phyloP scores from a whole-genome alignment of 2,888 invertebrate species.

The Aphrophora alni region DNA sequence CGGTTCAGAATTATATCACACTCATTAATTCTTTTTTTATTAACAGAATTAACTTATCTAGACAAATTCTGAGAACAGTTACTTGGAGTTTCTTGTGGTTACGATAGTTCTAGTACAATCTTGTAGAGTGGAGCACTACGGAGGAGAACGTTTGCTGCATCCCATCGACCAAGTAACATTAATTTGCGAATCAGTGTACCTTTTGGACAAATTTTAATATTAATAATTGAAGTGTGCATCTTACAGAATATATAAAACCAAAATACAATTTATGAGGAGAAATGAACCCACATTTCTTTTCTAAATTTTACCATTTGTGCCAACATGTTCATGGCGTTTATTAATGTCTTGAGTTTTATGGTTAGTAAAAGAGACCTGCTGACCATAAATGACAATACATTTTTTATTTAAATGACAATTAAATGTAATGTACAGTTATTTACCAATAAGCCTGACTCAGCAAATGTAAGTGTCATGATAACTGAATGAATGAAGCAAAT shows the following conservation, averaged over 20 bases:
- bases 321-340: too few species aligned
- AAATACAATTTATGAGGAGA: too few species aligned
- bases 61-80: slow-evolving; percentile 35
- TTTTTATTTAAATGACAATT: too few species aligned
- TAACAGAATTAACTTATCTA: slow-evolving; percentile 14
- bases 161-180: slow-evolving; percentile 65
- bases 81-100: slow-evolving; percentile 30
- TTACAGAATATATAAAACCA: slow-evolving; percentile 6
- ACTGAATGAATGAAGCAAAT: too few species aligned
- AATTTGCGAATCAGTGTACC: slow-evolving; percentile 65
- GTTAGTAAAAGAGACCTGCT: too few species aligned
- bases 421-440: too few species aligned
- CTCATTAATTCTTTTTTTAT: not conserved
- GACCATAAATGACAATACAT: too few species aligned
- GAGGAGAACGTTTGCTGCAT: slow-evolving; percentile 66
- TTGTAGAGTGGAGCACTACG: slow-evolving; percentile 62
- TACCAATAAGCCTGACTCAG: too few species aligned
- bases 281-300: not conserved
- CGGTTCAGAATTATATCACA: not conserved
- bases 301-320: not conserved
- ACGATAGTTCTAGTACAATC: slow-evolving; percentile 42
- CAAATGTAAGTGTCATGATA: too few species aligned
- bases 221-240: not conserved
- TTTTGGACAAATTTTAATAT: slow-evolving; percentile 50
- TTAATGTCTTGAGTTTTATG: too few species aligned